Conservation (phyloP, 2,113 vertebrate genomes). For the Onychorhynchus coronatus region DNA sequence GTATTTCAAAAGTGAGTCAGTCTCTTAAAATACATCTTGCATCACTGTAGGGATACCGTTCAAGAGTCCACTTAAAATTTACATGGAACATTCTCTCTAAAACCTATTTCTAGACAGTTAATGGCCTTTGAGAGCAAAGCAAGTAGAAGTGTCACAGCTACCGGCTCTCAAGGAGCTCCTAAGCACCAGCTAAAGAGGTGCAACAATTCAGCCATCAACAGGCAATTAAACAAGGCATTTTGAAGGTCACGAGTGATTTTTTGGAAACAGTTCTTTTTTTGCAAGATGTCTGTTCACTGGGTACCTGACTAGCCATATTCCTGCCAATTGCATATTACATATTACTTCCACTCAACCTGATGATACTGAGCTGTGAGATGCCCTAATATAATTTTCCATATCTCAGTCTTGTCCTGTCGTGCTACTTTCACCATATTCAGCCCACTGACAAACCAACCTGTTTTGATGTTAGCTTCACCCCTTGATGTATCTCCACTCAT, state of each 20-base stretch:
- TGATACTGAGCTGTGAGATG: not conserved
- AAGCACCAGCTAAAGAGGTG: not conserved
- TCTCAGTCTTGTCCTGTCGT: not conserved
- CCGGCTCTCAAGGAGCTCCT: not conserved
- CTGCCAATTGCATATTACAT: not conserved
- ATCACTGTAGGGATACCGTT: conserved; percentile 38
- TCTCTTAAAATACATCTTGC: conserved; percentile 50
- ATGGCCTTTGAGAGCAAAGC: not conserved
- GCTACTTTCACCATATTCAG: not conserved
- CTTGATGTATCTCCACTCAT: not conserved
- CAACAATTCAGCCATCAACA: not conserved
- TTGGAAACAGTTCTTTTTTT: not conserved
- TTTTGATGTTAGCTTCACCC: not conserved
- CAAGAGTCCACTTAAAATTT: conserved; percentile 47
- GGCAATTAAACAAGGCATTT: not conserved
- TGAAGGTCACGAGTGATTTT: not conserved
- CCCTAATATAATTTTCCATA: not conserved
- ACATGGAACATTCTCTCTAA: conserved; percentile 34
- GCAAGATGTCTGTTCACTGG: not conserved
- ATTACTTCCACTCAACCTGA: not conserved
- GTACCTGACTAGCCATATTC: not conserved
- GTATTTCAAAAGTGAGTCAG: conserved; percentile 56
- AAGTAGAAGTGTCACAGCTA: not conserved
- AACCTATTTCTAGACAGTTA: conserved; percentile 13
- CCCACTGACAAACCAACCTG: not conserved